Percentiles rank a stretch among this genome's conserved stretches.
These are phyloP conservation scores for Phthorimaea operculella DNA, from an alignment of 1,140 invertebrate genomes.

Conservation along the genomic window DNA sequence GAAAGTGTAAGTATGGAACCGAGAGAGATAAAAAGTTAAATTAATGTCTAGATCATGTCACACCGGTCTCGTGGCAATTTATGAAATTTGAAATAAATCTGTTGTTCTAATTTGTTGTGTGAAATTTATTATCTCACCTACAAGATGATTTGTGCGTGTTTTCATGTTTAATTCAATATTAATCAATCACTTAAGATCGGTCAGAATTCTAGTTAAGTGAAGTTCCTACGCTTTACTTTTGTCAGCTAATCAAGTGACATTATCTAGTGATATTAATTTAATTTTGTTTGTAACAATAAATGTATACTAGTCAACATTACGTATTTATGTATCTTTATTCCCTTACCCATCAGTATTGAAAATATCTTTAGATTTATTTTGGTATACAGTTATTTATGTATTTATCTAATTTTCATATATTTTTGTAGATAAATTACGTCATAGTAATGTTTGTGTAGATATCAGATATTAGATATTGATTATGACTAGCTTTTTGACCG, in stretches of 20 bases:
- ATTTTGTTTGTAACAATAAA: constrained; percentile 54
- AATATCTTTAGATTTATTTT: constrained; percentile 21
- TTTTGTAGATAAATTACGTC: constrained; percentile 25
- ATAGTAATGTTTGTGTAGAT: constrained; percentile 35
- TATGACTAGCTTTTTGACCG: constrained; percentile 64
- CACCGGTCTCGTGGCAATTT: constrained; percentile 64
- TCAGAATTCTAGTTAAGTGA: constrained; percentile 53
- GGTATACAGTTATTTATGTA: constrained; percentile 8
- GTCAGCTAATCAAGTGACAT: constrained; percentile 61
- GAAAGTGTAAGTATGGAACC: constrained; percentile 59
- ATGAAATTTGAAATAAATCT: constrained; percentile 60
- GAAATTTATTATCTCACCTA: constrained; percentile 55
- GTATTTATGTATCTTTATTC: constrained; percentile 43
- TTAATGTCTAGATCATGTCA: constrained; percentile 68
- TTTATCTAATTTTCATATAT: constrained; percentile 20
- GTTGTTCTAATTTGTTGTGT: constrained; percentile 61
- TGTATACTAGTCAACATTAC: constrained; percentile 57
- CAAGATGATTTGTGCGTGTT: constrained; percentile 46
- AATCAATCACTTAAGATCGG: constrained; percentile 32
- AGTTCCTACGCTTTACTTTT: constrained; percentile 19
- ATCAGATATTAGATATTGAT: constrained; percentile 33
- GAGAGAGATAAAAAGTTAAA: constrained; percentile 60
- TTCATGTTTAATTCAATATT: background rate
- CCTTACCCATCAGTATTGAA: constrained; percentile 27
- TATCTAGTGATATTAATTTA: constrained; percentile 68